Base-by-base conservation (phyloP, 2,113 vertebrate genomes). In the Dipodomys spectabilis region DNA sequence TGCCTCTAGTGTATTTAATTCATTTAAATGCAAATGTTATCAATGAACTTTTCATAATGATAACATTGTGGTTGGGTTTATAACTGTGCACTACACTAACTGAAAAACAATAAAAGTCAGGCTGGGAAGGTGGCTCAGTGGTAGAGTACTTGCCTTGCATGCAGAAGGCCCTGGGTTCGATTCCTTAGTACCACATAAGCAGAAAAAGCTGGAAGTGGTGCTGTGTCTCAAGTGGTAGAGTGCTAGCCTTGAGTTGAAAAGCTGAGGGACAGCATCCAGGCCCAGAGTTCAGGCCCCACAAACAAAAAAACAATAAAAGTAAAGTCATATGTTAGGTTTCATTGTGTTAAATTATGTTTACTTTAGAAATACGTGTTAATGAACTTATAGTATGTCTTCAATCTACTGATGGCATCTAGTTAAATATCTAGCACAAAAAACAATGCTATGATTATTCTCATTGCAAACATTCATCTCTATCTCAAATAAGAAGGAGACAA, bases 11-110 rank as follows among this genome's bases (percentile, higher is more conserved):
- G 53, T 13, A 57, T 57, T 57, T 16, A 57, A 4, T 60, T 86
- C 22, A 93, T 74, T 92, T 74, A 65, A 95, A 85, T 80, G 22
- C 10, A 80, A 65, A 18, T 72, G 82, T 75, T 45, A 82, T 92
- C 86, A 49, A 92, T 88, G 64, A 88, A 78, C 0, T 1, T 68
- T 49, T 73, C 2, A 84, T 20, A 71, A 64, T 79, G 45, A 69
- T 72, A 39, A 16, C 7, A 68, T 49, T 45, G 86, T 83, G 90
- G 73, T 68, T 81, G 80, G 20, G 1, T 82, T 69, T 7, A 82
- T 71, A 80, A 65, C 12, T 86, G 62, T 73, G 22, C 73, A 82
- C 30, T 68, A 27, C 7, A 86, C n/a, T 80, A 64, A 88, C 12
- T 73, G 85, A 72, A 75, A 94, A 62, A 68, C 3, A 79, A 25